Percentiles rank a stretch among this genome's conserved stretches.
These are phyloP conservation scores for Perca fluviatilis DNA, from an alignment of 2,113 vertebrate genomes.

Conservation along the genomic window DNA sequence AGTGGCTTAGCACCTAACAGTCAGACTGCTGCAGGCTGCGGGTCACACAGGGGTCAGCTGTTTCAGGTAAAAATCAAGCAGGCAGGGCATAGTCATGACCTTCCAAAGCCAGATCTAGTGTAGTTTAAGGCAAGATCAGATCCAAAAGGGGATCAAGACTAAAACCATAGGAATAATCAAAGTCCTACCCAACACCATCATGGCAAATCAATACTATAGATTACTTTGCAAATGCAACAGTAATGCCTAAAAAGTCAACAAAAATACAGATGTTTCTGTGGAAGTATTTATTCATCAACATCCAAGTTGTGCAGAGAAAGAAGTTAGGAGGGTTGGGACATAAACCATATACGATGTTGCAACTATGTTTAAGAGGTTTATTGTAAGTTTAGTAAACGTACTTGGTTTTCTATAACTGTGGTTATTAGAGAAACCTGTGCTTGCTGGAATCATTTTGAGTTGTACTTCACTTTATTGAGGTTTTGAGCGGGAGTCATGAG, in stretches of 20 bases:
- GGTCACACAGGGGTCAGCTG: neutral
- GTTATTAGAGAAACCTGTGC: neutral
- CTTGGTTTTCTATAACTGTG: neutral
- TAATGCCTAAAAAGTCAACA: neutral
- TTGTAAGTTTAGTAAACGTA: neutral
- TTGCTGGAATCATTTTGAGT: neutral
- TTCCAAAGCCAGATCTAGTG: neutral
- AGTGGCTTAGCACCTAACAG: conserved; percentile 17
- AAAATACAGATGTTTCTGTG: neutral
- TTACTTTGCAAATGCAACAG: neutral
- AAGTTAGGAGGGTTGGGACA: neutral
- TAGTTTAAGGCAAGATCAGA: neutral
- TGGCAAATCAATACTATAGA: neutral
- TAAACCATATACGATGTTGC: neutral
- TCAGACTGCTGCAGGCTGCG: conserved; percentile 11
- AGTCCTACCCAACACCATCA: neutral
- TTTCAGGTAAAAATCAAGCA: neutral
- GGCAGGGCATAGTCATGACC: neutral
- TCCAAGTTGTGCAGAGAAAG: neutral
- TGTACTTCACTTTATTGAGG: neutral
- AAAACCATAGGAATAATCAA: neutral
- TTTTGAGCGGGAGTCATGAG: neutral
- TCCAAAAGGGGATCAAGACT: neutral
- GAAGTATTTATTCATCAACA: neutral
- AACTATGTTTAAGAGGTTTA: neutral